phyloP scores from a whole-genome alignment of 2,888 invertebrate genomes.

The Bedellia somnulentella region DNA sequence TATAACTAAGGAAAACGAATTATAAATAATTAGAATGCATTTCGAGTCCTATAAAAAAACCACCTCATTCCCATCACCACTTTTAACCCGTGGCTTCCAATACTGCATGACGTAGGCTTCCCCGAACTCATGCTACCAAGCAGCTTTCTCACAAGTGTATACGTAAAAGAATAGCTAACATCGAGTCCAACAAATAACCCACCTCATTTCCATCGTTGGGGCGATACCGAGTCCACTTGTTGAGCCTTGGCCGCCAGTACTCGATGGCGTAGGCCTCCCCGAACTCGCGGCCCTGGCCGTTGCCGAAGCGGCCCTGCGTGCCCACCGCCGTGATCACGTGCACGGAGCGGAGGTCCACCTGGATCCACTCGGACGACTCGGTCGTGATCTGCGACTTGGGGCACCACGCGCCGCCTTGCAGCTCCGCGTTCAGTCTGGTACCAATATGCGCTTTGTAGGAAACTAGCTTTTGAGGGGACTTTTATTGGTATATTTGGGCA shows the following conservation, averaged over 20 bases:
- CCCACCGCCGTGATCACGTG: conserved; percentile 81
- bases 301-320: conserved; percentile 89
- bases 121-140: too few relatives aligned
- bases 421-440: conserved; percentile 80
- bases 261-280: conserved; percentile 82
- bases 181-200: too few relatives aligned
- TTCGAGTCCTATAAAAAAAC: too few relatives aligned
- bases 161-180: background rate
- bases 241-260: conserved; percentile 79
- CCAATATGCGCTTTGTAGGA: conserved; percentile 3
- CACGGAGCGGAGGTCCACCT: conserved; percentile 77
- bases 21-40: too few relatives aligned
- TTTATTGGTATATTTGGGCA: too few relatives aligned
- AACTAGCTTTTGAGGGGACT: too few relatives aligned
- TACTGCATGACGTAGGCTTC: too few relatives aligned
- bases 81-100: too few relatives aligned
- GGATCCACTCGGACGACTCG: conserved; percentile 76
- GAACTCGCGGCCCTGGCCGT: conserved; percentile 87
- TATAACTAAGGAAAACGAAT: too few relatives aligned
- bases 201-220: conserved; percentile 78
- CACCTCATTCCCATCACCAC: too few relatives aligned
- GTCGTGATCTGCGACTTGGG: conserved; percentile 78
- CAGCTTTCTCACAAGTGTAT: too few relatives aligned
- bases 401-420: conserved; percentile 91
- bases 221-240: conserved; percentile 82